A percentile compares a stretch with the other conserved stretches of the same genome.
Conservation (phyloP, 1,140 invertebrate genomes). For the Drosophila santomea region DNA sequence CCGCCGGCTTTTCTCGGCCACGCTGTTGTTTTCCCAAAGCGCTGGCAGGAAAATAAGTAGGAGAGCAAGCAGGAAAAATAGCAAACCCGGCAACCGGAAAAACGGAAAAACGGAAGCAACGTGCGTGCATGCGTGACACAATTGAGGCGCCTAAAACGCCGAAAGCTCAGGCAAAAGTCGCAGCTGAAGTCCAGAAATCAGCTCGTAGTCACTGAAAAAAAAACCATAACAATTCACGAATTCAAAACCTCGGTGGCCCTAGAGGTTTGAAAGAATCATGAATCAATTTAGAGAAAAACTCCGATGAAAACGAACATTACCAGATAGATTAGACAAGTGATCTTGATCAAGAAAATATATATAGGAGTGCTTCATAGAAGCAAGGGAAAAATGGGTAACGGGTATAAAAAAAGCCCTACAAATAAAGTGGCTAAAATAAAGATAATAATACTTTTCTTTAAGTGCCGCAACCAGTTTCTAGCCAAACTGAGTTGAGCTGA, state of each 20-base stretch:
- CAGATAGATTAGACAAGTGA: too few species aligned
- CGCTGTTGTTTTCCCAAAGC: slow-evolving; percentile 50
- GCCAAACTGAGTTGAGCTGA: slow-evolving; percentile 14
- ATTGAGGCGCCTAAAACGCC: slow-evolving; percentile 77
- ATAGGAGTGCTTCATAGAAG: neutral
- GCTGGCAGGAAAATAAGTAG: slow-evolving; percentile 26
- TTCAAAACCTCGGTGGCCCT: neutral
- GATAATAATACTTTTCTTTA: neutral
- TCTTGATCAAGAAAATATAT: too few species aligned
- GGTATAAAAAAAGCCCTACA: too few species aligned
- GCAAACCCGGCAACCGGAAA: slow-evolving; percentile 80
- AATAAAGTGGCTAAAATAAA: neutral
- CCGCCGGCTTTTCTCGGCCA: slow-evolving; percentile 26
- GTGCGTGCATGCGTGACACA: slow-evolving; percentile 83
- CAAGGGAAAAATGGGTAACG: too few species aligned
- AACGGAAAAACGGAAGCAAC: slow-evolving; percentile 82
- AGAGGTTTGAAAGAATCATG: too few species aligned
- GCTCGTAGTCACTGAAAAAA: slow-evolving; percentile 6
- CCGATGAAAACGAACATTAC: too few species aligned
- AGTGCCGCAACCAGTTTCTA: slow-evolving; percentile 13
- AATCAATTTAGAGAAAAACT: too few species aligned
- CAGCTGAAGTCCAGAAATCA: slow-evolving; percentile 23
- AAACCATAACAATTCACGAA: neutral
- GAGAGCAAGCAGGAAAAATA: slow-evolving; percentile 66
- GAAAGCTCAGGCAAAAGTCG: slow-evolving; percentile 21